Evolutionary conservation across 2,113 vertebrate genomes (phyloP), one percentile per base, ranked within the genome.

Genomic region (Microtus montanus): DNA sequence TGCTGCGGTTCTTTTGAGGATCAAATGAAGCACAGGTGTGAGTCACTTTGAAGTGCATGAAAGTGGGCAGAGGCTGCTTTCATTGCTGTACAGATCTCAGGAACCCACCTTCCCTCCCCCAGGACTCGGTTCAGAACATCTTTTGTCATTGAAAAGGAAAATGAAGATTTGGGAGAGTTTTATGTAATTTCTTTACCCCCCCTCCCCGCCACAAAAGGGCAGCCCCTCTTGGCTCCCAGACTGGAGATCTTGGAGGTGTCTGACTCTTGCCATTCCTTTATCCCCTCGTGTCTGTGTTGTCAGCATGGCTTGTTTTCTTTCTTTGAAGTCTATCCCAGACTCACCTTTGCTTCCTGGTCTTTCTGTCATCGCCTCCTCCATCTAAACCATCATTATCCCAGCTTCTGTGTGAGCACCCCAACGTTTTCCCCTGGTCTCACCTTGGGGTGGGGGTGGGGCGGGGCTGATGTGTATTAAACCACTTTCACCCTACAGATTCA

Each of bases 241-340:
- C 87, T 61, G n/a, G 61, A 93, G 92, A 68, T 88, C 73, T 38
- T 86, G n/a, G 90, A 84, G 17, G 66, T 47, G 13, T 41, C 93
- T 92, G 77, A 68, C 75, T 86, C 66, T 85, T 87, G 75, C 64
- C n/a, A 11, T 24, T 28, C 28, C 79, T 83, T 87, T 74, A 92
- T 74, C 74, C 89, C 54, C 75, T 4, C 49, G 5, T 26, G 66
- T 74, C 78, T 90, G 17, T 84, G 94, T 78, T 95, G 92, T 95
- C 93, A 96, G 13, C 83, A 83, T 70, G 9, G 71, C 68, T 30
- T 91, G 13, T 71, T 92, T 92, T 93, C 52, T 75, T 86, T 71
- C 77, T 97, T 95, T 97, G 95, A 95, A 94, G 94, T 83, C 54
- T 47, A n/a, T 54, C 78, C 86, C 75, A n/a, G 84, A 80, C 49